These are phyloP conservation scores for Diloba caeruleocephala DNA, from an alignment of 2,888 invertebrate genomes.

Conservation along the genomic window DNA sequence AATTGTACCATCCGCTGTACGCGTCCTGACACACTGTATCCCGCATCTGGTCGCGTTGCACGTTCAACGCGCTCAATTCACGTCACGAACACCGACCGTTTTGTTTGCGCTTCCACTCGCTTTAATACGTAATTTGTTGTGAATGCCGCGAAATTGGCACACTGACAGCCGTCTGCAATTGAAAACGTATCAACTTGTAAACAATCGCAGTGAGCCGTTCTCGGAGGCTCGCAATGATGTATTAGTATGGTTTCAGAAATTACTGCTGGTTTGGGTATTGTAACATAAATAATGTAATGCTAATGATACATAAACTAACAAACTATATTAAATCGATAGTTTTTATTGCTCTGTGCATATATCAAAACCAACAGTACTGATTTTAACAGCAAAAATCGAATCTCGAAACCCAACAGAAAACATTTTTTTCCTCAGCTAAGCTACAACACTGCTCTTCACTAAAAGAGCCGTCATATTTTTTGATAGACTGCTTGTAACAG, in stretches of 20 bases:
- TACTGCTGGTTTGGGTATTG: not conserved
- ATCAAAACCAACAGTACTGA: too few species aligned
- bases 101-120: constrained; percentile 87
- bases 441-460: constrained; percentile 50
- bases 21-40: constrained; percentile 23
- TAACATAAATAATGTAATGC: not conserved
- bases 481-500: constrained; percentile 71
- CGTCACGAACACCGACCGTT: constrained; percentile 86
- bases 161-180: constrained; percentile 83
- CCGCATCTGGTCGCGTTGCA: constrained; percentile 54
- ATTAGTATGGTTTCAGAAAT: constrained; percentile 6
- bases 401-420: constrained; percentile 28
- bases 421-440: constrained; percentile 27
- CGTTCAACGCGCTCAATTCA: constrained; percentile 77
- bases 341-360: too few species aligned
- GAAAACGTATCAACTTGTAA: constrained; percentile 78
- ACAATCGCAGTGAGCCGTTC: constrained; percentile 61
- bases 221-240: constrained; percentile 15
- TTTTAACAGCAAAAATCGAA: not conserved
- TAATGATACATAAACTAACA: too few species aligned
- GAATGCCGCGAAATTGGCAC: constrained; percentile 87
- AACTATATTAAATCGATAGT: too few species aligned
- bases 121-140: constrained; percentile 88
- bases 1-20: constrained; percentile 37
- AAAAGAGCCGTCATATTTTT: constrained; percentile 67